These are phyloP conservation scores for Patiria pectinifera DNA, from an alignment of 53 echinoderm and acorn worm species.

Conservation along the genomic window DNA sequence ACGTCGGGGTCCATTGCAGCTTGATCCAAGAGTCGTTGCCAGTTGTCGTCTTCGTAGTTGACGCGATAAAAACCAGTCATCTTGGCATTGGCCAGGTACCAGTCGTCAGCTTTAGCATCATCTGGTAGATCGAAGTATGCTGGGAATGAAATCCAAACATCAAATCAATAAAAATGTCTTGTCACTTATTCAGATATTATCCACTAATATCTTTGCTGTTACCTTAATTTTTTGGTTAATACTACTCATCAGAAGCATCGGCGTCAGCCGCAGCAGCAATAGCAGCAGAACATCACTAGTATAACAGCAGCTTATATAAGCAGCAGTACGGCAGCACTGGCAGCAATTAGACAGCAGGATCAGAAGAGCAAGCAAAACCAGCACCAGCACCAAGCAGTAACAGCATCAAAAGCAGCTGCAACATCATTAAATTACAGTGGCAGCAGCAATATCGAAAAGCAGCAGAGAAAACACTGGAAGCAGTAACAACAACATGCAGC, in stretches of 20 bases:
- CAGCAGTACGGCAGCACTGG: neutral
- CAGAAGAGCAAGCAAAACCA: too few relatives aligned
- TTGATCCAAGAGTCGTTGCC: slow-evolving; percentile 72
- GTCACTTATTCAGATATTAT: too few relatives aligned
- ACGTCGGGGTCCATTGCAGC: slow-evolving; percentile 68
- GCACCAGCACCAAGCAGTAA: too few relatives aligned
- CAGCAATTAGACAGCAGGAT: too few relatives aligned
- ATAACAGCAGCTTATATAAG: neutral
- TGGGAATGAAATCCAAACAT: neutral
- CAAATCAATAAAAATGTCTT: neutral
- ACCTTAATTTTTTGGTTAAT: too few relatives aligned
- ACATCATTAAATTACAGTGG: too few relatives aligned
- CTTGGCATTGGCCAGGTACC: slow-evolving; percentile 85
- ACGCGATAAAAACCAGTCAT: slow-evolving; percentile 81
- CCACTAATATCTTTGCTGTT: too few relatives aligned
- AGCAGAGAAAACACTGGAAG: neutral
- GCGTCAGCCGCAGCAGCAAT: too few relatives aligned
- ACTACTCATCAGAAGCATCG: too few relatives aligned
- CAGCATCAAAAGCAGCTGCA: too few relatives aligned
- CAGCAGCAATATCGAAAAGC: neutral
- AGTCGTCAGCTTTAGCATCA: slow-evolving; percentile 55
- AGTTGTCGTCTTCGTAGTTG: slow-evolving; percentile 85
- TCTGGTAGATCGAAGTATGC: slow-evolving; percentile 21
- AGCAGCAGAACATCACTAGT: neutral
- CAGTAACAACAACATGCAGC: neutral